Conservation (phyloP, 2,888 invertebrate genomes). For the Mesodorylaimus sp. region DNA sequence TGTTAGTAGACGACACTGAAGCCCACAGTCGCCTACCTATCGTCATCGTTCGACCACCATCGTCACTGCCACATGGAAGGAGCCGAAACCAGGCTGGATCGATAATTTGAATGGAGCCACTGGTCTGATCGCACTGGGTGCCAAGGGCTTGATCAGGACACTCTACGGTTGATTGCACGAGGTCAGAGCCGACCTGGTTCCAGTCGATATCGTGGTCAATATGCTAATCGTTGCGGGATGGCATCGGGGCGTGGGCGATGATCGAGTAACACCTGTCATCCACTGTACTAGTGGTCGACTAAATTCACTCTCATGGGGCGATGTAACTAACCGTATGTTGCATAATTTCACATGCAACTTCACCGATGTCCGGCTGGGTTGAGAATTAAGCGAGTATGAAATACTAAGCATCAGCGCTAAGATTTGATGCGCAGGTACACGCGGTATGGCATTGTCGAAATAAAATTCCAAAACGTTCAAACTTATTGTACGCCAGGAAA, state of each 20-base stretch:
- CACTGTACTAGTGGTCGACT: slow-evolving; percentile 74
- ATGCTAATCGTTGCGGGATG: slow-evolving; percentile 66
- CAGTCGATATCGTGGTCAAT: slow-evolving; percentile 76
- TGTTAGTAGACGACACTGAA: no score
- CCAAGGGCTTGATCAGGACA: no score
- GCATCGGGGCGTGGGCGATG: slow-evolving; percentile 49
- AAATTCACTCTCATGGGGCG: slow-evolving; percentile 66
- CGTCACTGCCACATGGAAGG: slow-evolving; percentile 52
- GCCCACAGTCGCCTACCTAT: slow-evolving; percentile 56
- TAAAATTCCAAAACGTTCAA: no score
- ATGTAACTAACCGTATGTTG: no score
- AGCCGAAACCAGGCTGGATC: slow-evolving; percentile 59
- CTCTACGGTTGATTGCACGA: no score
- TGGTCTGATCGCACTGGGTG: slow-evolving; percentile 36
- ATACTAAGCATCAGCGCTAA: no score
- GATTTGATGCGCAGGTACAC: no score
- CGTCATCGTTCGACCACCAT: slow-evolving; percentile 66
- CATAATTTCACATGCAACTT: no score
- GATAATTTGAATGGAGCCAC: slow-evolving; percentile 87
- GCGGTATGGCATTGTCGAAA: no score
- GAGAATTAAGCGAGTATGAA: no score
- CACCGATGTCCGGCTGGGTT: no score
- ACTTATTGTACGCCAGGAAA: no score
- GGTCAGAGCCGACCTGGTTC: slow-evolving; percentile 78
- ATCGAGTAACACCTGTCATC: slow-evolving; percentile 55